A percentile compares a stretch with the other conserved stretches of the same genome.
Conservation (phyloP, 92 coral and sea anemone species). For the Nematostella vectensis region DNA sequence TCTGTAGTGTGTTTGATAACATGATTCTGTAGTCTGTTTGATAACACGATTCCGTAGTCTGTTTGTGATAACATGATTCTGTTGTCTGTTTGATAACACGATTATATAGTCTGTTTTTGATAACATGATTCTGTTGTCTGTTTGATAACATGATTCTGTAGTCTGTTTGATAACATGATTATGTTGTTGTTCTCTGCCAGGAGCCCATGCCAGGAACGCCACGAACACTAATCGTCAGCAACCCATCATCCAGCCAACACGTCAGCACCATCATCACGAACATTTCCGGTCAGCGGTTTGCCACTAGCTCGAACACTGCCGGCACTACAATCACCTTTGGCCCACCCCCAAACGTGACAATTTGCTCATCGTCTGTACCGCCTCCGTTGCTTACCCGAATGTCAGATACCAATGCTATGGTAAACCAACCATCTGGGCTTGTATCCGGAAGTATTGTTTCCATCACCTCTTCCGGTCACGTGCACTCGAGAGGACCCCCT, state of each 20-base stretch:
- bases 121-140: too few relatives aligned
- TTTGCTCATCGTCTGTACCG: slow-evolving; percentile 29
- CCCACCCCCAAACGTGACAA: slow-evolving; percentile 66
- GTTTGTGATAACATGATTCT: too few relatives aligned
- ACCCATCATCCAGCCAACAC: background rate
- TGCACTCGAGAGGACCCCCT: slow-evolving; percentile 25
- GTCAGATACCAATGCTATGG: slow-evolving; percentile 26
- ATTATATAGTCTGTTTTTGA: too few relatives aligned
- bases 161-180: too few relatives aligned
- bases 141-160: too few relatives aligned
- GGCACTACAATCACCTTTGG: slow-evolving; percentile 85
- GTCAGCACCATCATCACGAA: slow-evolving; percentile 59
- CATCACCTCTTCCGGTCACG: slow-evolving; percentile 5
- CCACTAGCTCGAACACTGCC: slow-evolving; percentile 59
- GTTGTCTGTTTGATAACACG: too few relatives aligned
- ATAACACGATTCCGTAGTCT: too few relatives aligned
- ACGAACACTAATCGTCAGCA: slow-evolving; percentile 17
- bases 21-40: too few relatives aligned
- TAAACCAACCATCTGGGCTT: slow-evolving; percentile 1
- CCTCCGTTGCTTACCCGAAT: slow-evolving; percentile 55
- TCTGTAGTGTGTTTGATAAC: too few relatives aligned
- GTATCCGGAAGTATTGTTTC: background rate
- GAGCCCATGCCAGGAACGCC: slow-evolving; percentile 13
- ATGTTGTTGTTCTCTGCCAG: slow-evolving; percentile 33
- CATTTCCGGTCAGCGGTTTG: slow-evolving; percentile 69